Conservation (phyloP, 2,113 vertebrate genomes). For the Furnarius figulus region DNA sequence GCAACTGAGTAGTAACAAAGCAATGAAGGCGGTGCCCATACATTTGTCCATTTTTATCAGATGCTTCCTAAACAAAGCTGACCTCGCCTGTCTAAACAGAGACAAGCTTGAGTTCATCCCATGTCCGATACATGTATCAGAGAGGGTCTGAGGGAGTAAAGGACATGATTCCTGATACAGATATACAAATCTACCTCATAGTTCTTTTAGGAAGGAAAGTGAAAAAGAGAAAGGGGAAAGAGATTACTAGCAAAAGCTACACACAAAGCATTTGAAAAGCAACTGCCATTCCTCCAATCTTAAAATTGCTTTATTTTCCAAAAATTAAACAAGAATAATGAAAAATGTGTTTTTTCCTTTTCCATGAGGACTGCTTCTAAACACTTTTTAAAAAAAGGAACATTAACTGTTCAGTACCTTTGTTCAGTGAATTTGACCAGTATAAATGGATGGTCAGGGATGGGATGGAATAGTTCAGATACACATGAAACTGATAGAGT, state of each 20-base stretch:
- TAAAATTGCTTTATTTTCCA: neutral
- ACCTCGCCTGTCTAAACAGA: neutral
- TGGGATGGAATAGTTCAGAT: neutral
- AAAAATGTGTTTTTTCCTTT: neutral
- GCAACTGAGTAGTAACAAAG: neutral
- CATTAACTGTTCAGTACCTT: neutral
- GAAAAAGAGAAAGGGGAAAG: neutral
- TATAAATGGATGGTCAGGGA: neutral
- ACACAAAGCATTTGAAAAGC: neutral
- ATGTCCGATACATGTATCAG: rapidly evolving
- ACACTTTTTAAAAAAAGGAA: neutral
- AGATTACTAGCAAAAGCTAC: neutral
- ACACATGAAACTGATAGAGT: neutral
- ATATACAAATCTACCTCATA: neutral
- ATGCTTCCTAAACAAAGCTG: neutral
- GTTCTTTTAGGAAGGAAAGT: neutral
- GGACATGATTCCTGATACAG: neutral
- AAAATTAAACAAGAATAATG: neutral
- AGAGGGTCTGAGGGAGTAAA: neutral
- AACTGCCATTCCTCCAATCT: neutral
- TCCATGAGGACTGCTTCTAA: neutral
- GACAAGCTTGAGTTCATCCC: neutral
- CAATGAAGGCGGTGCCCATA: neutral
- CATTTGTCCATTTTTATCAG: neutral
- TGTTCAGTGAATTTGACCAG: neutral